A percentile compares a stretch with the other conserved stretches of the same genome.
Conservation (phyloP, 2,113 vertebrate genomes). For the Equus przewalskii region DNA sequence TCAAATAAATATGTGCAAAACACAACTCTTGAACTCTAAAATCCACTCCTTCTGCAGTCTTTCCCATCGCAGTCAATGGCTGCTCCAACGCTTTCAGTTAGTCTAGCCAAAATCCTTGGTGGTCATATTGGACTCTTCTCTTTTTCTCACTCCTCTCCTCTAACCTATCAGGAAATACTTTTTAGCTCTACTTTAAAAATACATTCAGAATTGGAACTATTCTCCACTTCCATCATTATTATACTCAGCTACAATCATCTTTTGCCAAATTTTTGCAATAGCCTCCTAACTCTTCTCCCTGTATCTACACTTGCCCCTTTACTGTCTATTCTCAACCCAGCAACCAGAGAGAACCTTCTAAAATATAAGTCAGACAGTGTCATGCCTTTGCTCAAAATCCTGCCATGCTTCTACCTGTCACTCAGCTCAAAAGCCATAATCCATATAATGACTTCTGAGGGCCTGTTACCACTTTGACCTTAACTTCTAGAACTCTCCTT, state of each 20-base stretch:
- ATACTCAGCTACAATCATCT: neutral
- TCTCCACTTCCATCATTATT: neutral
- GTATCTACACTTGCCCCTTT: neutral
- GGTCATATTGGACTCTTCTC: neutral
- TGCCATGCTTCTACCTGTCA: neutral
- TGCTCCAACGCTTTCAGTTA: neutral
- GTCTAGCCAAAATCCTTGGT: neutral
- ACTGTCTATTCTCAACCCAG: neutral
- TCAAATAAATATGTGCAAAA: neutral
- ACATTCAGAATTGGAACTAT: neutral
- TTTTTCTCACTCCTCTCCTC: neutral
- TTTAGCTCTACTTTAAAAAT: neutral
- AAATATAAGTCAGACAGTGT: neutral
- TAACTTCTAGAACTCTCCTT: neutral
- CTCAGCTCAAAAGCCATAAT: neutral
- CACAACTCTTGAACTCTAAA: neutral
- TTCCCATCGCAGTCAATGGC: neutral
- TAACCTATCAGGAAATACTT: neutral
- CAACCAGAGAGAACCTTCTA: neutral
- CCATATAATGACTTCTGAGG: neutral
- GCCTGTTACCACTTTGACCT: neutral
- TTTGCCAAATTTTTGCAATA: neutral
- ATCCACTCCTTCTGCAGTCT: neutral
- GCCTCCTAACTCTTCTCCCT: neutral
- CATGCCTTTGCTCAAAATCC: neutral